Conservation (phyloP, 2,888 invertebrate genomes). For the Lycophotia porphyrea region DNA sequence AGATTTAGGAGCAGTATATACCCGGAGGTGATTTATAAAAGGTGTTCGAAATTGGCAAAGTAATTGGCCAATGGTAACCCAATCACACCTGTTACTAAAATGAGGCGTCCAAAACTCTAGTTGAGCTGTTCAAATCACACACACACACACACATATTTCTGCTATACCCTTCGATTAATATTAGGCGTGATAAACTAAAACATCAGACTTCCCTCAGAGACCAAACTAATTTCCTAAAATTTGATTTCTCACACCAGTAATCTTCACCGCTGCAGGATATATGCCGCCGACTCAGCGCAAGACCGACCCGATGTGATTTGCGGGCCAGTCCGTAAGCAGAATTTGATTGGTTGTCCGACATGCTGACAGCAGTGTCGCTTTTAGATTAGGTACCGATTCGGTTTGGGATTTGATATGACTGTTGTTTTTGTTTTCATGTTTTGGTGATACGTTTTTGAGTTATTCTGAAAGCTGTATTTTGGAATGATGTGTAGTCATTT, state of each 20-base stretch:
- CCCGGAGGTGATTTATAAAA: neutral
- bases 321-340: constrained; percentile 59
- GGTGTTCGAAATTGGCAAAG: neutral
- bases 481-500: neutral
- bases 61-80: neutral
- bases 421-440: constrained; percentile 11
- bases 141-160: neutral
- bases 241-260: constrained; percentile 44
- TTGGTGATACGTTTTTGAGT: neutral
- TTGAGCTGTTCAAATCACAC: neutral
- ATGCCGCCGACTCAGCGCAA: constrained; percentile 60
- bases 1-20: neutral
- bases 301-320: constrained; percentile 61
- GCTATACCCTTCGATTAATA: neutral
- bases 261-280: constrained; percentile 49
- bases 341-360: constrained; percentile 64
- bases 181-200: neutral
- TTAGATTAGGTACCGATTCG: constrained; percentile 47
- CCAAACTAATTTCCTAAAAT: constrained; percentile 34
- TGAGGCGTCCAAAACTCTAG: neutral
- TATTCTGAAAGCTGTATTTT: neutral
- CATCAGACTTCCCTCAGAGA: neutral
- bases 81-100: neutral
- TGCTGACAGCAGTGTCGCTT: constrained; percentile 55
- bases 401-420: constrained; percentile 33